Percentiles rank a stretch among this genome's conserved stretches.
Evolutionary conservation across 2,888 invertebrate genomes (phyloP).

Genomic region (Andrena dorsata): DNA sequence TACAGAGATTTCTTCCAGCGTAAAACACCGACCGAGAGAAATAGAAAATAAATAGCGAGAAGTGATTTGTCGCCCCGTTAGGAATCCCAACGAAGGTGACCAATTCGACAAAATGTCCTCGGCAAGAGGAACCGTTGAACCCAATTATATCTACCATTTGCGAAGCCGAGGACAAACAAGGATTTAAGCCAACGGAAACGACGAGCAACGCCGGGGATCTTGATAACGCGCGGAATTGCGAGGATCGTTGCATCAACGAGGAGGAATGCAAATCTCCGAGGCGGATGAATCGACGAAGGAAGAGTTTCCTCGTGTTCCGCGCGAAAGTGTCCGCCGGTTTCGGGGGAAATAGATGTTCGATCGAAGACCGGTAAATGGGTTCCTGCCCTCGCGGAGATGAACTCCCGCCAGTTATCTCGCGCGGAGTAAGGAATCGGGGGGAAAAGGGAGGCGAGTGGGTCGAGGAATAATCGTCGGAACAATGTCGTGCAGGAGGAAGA

Average conservation of each 20-base stretch:
- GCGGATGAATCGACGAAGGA: slow-evolving; percentile 41
- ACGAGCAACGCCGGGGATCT: background rate
- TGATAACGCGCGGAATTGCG: slow-evolving; percentile 3
- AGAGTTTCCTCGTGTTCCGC: background rate
- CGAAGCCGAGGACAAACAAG: background rate
- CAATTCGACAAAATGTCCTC: too few relatives aligned
- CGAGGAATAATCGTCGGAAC: slow-evolving; percentile 35
- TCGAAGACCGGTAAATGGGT: background rate
- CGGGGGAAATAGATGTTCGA: background rate
- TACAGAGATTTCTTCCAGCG: too few relatives aligned
- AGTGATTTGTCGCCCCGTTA: too few relatives aligned
- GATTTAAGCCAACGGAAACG: background rate
- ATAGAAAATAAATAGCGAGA: too few relatives aligned
- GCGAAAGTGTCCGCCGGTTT: slow-evolving; percentile 1
- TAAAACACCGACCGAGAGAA: too few relatives aligned
- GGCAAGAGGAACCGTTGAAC: too few relatives aligned
- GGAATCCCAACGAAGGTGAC: too few relatives aligned
- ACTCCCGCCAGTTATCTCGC: background rate
- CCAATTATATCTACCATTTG: too few relatives aligned
- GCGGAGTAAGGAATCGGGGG: background rate
- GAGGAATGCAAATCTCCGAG: slow-evolving; percentile 29
- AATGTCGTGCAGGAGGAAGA: slow-evolving; percentile 81
- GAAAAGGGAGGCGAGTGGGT: background rate
- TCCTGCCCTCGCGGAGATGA: background rate
- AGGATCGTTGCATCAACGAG: slow-evolving; percentile 34